phyloP scores from a whole-genome alignment of 2,888 invertebrate genomes.

The Tolmerus cingulatus region DNA sequence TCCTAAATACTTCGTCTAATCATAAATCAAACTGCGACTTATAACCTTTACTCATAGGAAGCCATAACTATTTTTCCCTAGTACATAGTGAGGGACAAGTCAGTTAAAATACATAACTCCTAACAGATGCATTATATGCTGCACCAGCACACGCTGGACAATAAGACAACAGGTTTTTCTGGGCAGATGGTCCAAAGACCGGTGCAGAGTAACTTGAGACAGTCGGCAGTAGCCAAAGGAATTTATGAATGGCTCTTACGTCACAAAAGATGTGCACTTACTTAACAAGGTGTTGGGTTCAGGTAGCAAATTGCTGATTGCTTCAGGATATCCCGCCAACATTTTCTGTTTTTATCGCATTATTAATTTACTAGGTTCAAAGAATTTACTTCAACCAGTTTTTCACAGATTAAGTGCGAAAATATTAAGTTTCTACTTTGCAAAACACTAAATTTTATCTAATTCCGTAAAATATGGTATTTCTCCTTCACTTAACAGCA shows the following conservation, averaged over 20 bases:
- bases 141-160: background rate
- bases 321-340: background rate
- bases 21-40: background rate
- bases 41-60: background rate
- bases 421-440: background rate
- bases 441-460: background rate
- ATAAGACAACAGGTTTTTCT: background rate
- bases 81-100: background rate
- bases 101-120: background rate
- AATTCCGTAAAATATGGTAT: too few relatives aligned
- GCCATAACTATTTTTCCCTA: background rate
- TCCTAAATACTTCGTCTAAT: background rate
- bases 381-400: background rate
- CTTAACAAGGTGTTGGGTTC: background rate
- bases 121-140: background rate
- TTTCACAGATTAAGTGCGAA: background rate
- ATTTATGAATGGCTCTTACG: background rate
- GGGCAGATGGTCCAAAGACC: background rate
- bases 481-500: too few relatives aligned
- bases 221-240: background rate
- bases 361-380: background rate
- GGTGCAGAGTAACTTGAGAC: background rate
- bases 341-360: background rate
- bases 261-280: background rate
- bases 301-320: background rate